A percentile compares a stretch with the other conserved stretches of the same genome.
phyloP scores from a whole-genome alignment of 2,797 vertebrate species.

The Saxicola maurus region DNA sequence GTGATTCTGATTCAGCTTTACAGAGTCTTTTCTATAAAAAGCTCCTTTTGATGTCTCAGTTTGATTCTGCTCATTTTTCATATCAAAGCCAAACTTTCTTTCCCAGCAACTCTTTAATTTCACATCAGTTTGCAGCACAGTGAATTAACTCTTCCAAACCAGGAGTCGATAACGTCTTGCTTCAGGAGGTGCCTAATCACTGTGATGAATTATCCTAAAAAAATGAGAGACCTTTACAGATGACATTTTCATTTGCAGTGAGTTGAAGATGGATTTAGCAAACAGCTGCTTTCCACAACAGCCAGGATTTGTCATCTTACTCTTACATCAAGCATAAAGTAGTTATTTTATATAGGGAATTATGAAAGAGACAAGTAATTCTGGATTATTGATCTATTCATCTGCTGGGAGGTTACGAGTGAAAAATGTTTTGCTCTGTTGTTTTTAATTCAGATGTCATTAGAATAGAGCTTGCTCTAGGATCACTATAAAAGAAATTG shows the following conservation, averaged over 20 bases:
- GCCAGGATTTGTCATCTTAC: slow-evolving; percentile 10
- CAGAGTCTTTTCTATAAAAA: slow-evolving; percentile 20
- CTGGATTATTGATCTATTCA: slow-evolving; percentile 27
- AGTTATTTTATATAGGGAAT: slow-evolving; percentile 32
- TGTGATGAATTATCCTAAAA: slow-evolving; percentile 46
- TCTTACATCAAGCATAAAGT: slow-evolving; percentile 21
- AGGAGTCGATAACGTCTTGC: slow-evolving; percentile 1
- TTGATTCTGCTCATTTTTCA: slow-evolving; percentile 33
- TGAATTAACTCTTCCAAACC: slow-evolving; percentile 43
- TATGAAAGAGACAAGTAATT: slow-evolving; percentile 22
- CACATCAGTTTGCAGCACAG: slow-evolving; percentile 5
- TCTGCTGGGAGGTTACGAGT: slow-evolving; percentile 6
- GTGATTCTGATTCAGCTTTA: not conserved
- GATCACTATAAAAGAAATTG: not conserved
- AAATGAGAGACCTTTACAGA: slow-evolving; percentile 54
- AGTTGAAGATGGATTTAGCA: slow-evolving; percentile 33
- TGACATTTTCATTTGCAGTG: slow-evolving; percentile 46
- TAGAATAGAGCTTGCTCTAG: not conserved
- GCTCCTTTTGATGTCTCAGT: slow-evolving; percentile 30
- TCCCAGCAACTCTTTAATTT: slow-evolving; percentile 1
- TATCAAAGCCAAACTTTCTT: slow-evolving; percentile 41
- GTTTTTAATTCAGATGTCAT: slow-evolving; percentile 32
- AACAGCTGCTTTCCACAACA: slow-evolving; percentile 23
- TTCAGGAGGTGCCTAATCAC: slow-evolving; percentile 44
- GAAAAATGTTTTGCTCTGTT: slow-evolving; percentile 30